phyloP scores from a whole-genome alignment of 2,888 invertebrate genomes.

The Caenorhabditis sp. region DNA sequence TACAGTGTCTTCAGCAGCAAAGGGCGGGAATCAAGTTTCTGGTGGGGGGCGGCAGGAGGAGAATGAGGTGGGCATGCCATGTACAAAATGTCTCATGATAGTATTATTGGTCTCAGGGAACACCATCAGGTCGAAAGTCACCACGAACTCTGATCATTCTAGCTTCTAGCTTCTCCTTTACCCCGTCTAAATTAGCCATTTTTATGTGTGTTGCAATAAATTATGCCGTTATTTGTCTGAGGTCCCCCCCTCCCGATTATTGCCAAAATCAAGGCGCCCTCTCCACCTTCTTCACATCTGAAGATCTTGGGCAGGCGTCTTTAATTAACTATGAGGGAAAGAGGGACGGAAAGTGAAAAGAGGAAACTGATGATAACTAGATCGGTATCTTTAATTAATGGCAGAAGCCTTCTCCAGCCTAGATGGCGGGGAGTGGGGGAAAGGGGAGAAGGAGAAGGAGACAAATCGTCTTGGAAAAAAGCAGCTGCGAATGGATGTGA shows the following conservation, averaged over 20 bases:
- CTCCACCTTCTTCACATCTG: neutral
- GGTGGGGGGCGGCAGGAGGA: neutral
- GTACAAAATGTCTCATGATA: conserved; percentile 45
- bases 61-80: conserved; percentile 22
- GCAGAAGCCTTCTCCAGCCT: neutral
- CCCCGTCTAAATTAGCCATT: conserved; percentile 1
- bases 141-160: conserved; percentile 39
- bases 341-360: conserved; percentile 35
- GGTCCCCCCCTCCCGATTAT: no score
- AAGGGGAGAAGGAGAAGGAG: neutral
- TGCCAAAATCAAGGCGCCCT: conserved; percentile 5
- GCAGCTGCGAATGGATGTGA: conserved; percentile 31
- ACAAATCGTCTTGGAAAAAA: neutral
- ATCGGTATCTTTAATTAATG: conserved; percentile 52
- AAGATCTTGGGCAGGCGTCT: neutral
- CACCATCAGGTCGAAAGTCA: conserved; percentile 19
- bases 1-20: no score
- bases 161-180: neutral
- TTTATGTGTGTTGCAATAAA: conserved; percentile 27
- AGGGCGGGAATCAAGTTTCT: conserved; percentile 23
- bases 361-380: conserved; percentile 56
- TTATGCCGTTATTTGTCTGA: no score
- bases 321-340: conserved; percentile 47
- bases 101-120: conserved; percentile 29
- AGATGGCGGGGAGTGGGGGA: neutral